Evolutionary conservation across 2,888 invertebrate genomes (phyloP), one percentile per base, ranked within the genome.

Genomic region (Scotopteryx bipunctaria): DNA sequence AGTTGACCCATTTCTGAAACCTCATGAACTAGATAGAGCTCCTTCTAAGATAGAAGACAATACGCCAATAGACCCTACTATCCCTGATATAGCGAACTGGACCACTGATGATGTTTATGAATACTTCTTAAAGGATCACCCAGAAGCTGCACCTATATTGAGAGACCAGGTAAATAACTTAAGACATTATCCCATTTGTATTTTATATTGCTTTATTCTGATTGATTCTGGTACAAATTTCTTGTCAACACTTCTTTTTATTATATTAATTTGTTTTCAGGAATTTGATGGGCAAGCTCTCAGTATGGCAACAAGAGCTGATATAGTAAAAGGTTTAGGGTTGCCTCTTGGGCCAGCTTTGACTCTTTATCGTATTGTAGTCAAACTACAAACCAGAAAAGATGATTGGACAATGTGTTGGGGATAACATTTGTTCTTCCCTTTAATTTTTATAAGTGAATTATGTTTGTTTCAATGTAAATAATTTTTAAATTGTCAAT

Each of bases 281-380:
- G 96, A 98, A 76, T 97, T 98, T 57, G 98, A 98, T 89, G 98
- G 98, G 0, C 93, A 94, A 69, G 96, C 97, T 0, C 81, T 98
- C 45, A 89, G 97, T 54, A 91, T 98, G 67, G 93, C 98, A 79
- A 94, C 95, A 67, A 92, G 98, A 59, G 92, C 93, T 27, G 98
- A 98, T 75, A 95, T 98, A 15, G 91, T 98, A 2, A 94, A 92
- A 52, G 95, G 95, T 23, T 89, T 98, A 55, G 94, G 95, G 29
- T 86, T 98, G 13, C 95, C 96, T 57, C 88, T 98, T 8, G 98
- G 98, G 0, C 97, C 97, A 33, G 97, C 97, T 2, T 90, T 98
- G 35, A 95, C 97, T 68, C 92, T 97, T 29, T 97, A 96, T 71
- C 92, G 94, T 43, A 94, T 96, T 48, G 94, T 98, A 50, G 93